Evolutionary conservation across 2,797 vertebrate genomes (phyloP), one percentile per base, ranked within the genome.

Genomic region (Parauchenoglanis punctatus): DNA sequence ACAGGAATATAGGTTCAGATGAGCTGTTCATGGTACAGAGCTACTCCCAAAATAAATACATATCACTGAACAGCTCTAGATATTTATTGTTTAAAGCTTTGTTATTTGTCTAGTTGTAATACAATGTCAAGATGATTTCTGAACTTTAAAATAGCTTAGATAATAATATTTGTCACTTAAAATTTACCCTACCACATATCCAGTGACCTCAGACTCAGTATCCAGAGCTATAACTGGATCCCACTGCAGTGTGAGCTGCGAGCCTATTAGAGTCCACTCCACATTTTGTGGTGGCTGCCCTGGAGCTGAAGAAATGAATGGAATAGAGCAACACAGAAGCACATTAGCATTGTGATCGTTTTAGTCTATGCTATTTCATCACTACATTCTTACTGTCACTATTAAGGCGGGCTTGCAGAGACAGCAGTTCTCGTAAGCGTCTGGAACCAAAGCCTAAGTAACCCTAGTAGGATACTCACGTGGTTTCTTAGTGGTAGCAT

Each of bases 171-270:
- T 73, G 11, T 73, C 23, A 23, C 18, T 3, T 52, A 72, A 84
- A 81, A 40, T 44, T 15, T n/a, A 7, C 12, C 97, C 91, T 91
- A 98, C 98, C 95, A 97, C 96, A 92, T 99, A 99, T 23, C 98
- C 98, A 2, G 93, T 98, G 93, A 99, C 98, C 92, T 97, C 96
- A 0, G 98, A 97, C 93, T 99, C 98, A 0, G 97, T 97, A 93
- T 97, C 98, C 94, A 95, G 93, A 20, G 98, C 97, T 88, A 96
- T 95, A 0, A 99, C 97, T 28, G 96, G 97, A 88, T 99, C 98
- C 98, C 98, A 99, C 91, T 96, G 97, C 90, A 99, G 94, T 7
- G 96, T 92, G 20, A 99, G 96, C 44, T 95, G 97, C n/a, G 97
- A 97, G 90, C 97, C 96, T 44, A 96, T 97, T 86, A 98, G 96